Evolutionary conservation across 1,140 invertebrate species (phyloP).

Genomic region (Cephus cinctus): DNA sequence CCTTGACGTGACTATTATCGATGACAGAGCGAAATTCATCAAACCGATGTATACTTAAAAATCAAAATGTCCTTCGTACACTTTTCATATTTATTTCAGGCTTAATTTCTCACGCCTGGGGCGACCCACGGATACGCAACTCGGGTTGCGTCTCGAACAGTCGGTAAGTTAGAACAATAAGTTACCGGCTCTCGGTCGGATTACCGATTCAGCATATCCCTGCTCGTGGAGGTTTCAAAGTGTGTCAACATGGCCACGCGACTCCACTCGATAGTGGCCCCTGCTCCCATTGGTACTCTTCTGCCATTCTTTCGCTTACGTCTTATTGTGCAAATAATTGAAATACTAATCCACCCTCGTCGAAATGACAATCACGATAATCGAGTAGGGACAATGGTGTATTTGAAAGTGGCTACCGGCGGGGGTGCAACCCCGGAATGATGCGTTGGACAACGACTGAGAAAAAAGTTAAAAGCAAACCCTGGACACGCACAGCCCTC

Average conservation of each 20-base stretch:
- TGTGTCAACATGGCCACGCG: conserved; percentile 49
- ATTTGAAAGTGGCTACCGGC: conserved; percentile 17
- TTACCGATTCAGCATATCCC: conserved; percentile 19
- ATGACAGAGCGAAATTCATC: no score
- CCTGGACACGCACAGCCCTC: conserved; percentile 22
- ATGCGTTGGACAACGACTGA: conserved; percentile 24
- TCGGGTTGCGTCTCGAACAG: not conserved
- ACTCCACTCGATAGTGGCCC: conserved; percentile 43
- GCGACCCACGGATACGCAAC: not conserved
- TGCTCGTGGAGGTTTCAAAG: conserved; percentile 20
- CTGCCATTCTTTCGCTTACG: conserved; percentile 19
- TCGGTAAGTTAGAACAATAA: conserved; percentile 38
- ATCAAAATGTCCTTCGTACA: no score
- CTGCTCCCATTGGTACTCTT: no score
- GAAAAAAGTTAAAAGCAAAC: conserved; percentile 39
- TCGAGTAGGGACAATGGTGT: conserved; percentile 39
- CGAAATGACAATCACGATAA: conserved; percentile 44
- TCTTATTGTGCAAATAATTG: conserved; percentile 53
- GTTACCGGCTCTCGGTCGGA: conserved; percentile 36
- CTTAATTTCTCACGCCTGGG: not conserved
- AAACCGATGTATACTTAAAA: no score
- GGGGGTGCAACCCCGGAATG: conserved; percentile 42
- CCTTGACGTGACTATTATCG: no score
- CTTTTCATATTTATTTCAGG: no score
- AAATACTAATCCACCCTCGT: conserved; percentile 49